These are phyloP conservation scores for Physocephala rufipes DNA, from an alignment of 2,888 invertebrate genomes.

Conservation along the genomic window DNA sequence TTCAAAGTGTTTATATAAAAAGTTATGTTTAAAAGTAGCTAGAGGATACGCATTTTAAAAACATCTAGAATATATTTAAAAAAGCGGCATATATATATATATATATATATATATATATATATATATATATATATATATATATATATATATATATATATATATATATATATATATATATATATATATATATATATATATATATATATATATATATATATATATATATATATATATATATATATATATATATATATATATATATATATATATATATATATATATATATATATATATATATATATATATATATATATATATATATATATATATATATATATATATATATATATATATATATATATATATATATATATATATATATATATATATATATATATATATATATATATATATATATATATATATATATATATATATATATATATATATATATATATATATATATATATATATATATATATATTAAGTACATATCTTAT, in stretches of 20 bases:
- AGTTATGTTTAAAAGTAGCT: not conserved
- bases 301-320: constrained; percentile 10
- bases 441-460: constrained; percentile 5
- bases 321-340: constrained; percentile 8
- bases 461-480: constrained; percentile 40
- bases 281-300: constrained; percentile 5
- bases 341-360: constrained; percentile 6
- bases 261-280: constrained; percentile 6
- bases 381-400: constrained; percentile 10
- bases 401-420: constrained; percentile 8
- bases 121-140: no score
- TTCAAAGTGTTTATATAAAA: not conserved
- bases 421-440: constrained; percentile 6
- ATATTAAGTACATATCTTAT: constrained; percentile 21
- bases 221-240: constrained; percentile 10
- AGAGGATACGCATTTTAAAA: not conserved
- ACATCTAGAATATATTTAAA: constrained; percentile 3
- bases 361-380: constrained; percentile 5
- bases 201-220: constrained; percentile 5
- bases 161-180: constrained; percentile 8
- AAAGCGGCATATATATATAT: constrained; percentile 16
- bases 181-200: constrained; percentile 6
- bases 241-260: constrained; percentile 8
- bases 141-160: constrained; percentile 10
- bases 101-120: constrained; percentile 33